Base-by-base conservation (phyloP, 2,888 invertebrate genomes). In the Eustalomyia histrio region DNA sequence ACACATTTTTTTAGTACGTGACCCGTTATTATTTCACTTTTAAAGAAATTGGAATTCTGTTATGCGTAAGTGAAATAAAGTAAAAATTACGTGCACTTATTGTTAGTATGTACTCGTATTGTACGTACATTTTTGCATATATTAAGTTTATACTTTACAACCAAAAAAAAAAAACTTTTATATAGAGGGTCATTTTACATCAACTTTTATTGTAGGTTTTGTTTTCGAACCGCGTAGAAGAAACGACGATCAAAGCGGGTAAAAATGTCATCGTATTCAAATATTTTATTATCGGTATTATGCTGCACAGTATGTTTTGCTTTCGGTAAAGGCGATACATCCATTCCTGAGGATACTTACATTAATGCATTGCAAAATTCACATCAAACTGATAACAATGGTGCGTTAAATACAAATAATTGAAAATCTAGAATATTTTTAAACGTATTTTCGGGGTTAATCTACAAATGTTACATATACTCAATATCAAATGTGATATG, bases 301-400 rank as follows among this genome's bases (percentile, higher is more conserved):
- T 76, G 52, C 17, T 65, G 57, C 14, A 14, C 18, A 10, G 14
- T 58, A 35, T 58, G 14, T 33, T 60, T 72, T 17, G 33, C 39
- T 35, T 21, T 57, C 18, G 14, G 69, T 12, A 71, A 67, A 57
- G 65, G 69, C 21, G 83, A 83, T 72, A 73, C 75, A 52, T 80
- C 72, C 80, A 75, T 76, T 63, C 57, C 79, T 6, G 82, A 89
- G 84, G 89, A 88, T 84, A 85, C 89, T 7, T 89, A 89, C 80
- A 80, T 87, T 69, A 87, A 88, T 76, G 89, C 89, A 6, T 71
- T 89, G 17, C 86, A 88, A 76, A 87, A 82, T 63, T 87, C 88
- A 2, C 88, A 89, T 69, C 84, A 86, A 80, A 83, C 83, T 12
- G 85, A 85, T 52, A 79, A 85, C 47, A 79, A 76, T 50, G 86